Evolutionary conservation across 1,140 invertebrate species (phyloP).

Genomic region (Aphidius ervi): DNA sequence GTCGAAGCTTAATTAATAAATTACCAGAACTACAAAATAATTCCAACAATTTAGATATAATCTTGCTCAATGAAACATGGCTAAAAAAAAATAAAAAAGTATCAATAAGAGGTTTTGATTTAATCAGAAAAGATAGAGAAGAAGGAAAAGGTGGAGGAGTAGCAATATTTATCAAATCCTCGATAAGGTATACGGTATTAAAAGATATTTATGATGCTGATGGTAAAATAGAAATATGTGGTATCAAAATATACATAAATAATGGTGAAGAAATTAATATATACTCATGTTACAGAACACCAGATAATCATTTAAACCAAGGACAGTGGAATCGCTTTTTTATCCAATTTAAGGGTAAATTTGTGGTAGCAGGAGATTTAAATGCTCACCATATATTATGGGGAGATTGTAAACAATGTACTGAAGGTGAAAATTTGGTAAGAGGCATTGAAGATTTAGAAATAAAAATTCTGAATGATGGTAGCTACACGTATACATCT

Average conservation of each 20-base stretch:
- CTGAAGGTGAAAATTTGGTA: too few species aligned
- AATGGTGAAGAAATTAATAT: not conserved
- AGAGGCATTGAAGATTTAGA: too few species aligned
- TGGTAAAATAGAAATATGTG: conserved; percentile 7
- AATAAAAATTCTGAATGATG: too few species aligned
- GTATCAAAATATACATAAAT: not conserved
- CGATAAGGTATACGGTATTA: not conserved
- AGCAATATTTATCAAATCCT: conserved; percentile 5
- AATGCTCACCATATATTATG: too few species aligned
- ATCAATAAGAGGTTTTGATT: conserved; percentile 3
- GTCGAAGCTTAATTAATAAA: conserved; percentile 4
- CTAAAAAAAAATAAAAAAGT: not conserved
- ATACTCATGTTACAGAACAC: not conserved
- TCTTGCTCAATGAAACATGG: conserved; percentile 13
- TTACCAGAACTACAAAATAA: conserved; percentile 6
- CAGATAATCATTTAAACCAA: not conserved
- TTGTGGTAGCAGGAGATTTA: too few species aligned
- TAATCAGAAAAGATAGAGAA: conserved; percentile 2
- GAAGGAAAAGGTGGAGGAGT: conserved; percentile 4
- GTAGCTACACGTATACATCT: too few species aligned
- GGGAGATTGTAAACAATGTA: too few species aligned
- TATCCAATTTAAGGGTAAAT: not conserved
- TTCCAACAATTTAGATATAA: conserved; percentile 7
- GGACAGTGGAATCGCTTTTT: not conserved
- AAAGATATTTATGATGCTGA: not conserved